Base-by-base conservation (phyloP, 2,888 invertebrate species). In the Sycophila texana region DNA sequence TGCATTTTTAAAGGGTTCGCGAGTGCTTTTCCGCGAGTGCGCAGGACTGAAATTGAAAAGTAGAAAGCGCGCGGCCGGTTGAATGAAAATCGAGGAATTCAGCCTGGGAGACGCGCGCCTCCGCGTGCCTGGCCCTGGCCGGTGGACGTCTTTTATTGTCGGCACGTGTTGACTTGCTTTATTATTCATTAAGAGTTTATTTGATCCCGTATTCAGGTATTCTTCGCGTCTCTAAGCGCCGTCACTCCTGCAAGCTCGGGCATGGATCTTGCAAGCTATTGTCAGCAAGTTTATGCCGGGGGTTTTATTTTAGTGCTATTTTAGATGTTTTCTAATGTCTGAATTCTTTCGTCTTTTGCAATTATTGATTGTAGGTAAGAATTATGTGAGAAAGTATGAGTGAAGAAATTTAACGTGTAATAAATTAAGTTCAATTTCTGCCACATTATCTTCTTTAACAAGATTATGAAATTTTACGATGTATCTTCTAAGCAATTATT, bases 1-100 rank as follows among this genome's bases (percentile, higher is more conserved):
- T 81, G 77, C 73, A 74, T 79, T 81, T 74, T 80, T 82, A 67
- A 82, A 74, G 72, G 72, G n/a, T n/a, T 66, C 81, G 76, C 68
- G 74, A 81, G 75, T 77, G 80, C 77, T 81, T 70, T 75, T 55
- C 49, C 72, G 71, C 57, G 65, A 18, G 12, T 14, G 58, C 18
- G 30, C 13, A 16, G n/a, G 61, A 49, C 61, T 67, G 72, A 76
- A 79, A 72, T 79, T 75, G 75, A 76, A 75, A 79, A 79, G 68
- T 72, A 68, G 72, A 61, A 79, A 74, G 55, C 58, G 80, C 70
- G 75, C 68, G 80, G 67, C 47, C 55, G 7, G n/a, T 51, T 57
- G 78, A 74, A 65, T 70, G 70, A 73, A 73, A 77, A 77, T 73
- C 72, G 77, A 72, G 71, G 66, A 39, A 74, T 16, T 10, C 10